Base-by-base conservation (phyloP, 2,888 invertebrate genomes). In the Therioaphis trifolii region DNA sequence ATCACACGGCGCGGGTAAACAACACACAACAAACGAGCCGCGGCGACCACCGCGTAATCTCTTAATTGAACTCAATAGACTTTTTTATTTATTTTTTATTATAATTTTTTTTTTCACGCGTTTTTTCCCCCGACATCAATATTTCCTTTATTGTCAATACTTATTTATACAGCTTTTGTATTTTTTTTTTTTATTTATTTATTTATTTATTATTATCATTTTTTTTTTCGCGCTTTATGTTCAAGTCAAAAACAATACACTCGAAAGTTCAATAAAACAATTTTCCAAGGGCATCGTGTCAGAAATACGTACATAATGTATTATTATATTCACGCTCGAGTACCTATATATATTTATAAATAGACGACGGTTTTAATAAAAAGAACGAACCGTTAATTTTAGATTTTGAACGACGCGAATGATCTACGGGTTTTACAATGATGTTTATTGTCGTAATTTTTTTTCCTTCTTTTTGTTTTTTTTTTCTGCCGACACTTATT, bases 221-320 rank as follows among this genome's bases (percentile, higher is more conserved):
- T 21, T 21, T 55, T 18, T 55, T 55, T 0, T 55, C n/a, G n/a
- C 9, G 55, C 21, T 55, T 52, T 52, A 52, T n/a, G 2, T 55
- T 55, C 55, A 9, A 9, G 55, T 4, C 0, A 43, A 46, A 43
- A 69, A 69, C 43, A 69, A 69, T 69, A 24, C 43, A 69, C 69
- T 69, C 24, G 21, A 68, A 43, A 69, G 69, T 69, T 43, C 69
- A 43, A 69, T 69, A 69, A 69, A 24, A 69, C 69, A 43, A 43
- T 69, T 69, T 43, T 69, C 43, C 24, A 24, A 7, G 24, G 24
- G 21, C 24, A 69, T 69, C 24, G 43, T 69, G n/a, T n/a, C n/a
- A n/a, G n/a, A n/a, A n/a, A n/a, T n/a, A n/a, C n/a, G n/a, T n/a
- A n/a, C n/a, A n/a, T n/a, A n/a, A n/a, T 55, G 21, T 55, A 21